A percentile compares a stretch with the other conserved stretches of the same genome.
phyloP scores from a whole-genome alignment of 2,797 vertebrate genomes.

The Sebastolobus alascanus region DNA sequence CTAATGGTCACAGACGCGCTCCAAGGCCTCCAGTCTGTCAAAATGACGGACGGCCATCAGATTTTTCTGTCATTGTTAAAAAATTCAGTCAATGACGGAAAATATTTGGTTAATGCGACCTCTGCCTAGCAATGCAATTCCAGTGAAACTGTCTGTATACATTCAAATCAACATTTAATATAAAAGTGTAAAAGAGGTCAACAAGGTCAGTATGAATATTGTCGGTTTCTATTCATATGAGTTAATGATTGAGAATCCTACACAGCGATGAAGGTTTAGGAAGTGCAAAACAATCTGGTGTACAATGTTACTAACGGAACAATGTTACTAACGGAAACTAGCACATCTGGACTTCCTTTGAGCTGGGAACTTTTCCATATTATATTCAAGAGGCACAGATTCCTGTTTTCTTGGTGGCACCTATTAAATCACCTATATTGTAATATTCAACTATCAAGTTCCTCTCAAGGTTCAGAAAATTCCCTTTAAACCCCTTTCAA shows the following conservation, averaged over 20 bases:
- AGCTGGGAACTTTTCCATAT: neutral
- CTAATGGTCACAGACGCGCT: too few species aligned
- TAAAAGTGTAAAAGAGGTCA: neutral
- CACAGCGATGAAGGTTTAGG: neutral
- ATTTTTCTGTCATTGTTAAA: too few species aligned
- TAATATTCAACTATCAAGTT: neutral
- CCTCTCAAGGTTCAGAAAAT: neutral
- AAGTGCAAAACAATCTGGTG: constrained; percentile 13
- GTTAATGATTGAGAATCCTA: neutral
- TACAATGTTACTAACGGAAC: neutral
- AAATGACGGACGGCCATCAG: too few species aligned
- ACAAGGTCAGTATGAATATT: neutral
- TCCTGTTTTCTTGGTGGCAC: constrained; percentile 6
- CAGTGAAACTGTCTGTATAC: neutral
- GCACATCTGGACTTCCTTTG: constrained; percentile 24
- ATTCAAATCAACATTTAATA: neutral
- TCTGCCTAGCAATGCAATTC: too few species aligned
- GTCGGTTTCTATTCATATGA: neutral
- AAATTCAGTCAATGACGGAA: too few species aligned
- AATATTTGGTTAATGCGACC: too few species aligned
- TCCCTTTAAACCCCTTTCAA: neutral
- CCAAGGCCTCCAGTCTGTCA: too few species aligned
- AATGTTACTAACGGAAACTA: neutral
- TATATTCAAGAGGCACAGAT: neutral
- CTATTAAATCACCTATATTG: neutral